Conservation (phyloP, 2,888 invertebrate species). For the Metacarcinus magister region DNA sequence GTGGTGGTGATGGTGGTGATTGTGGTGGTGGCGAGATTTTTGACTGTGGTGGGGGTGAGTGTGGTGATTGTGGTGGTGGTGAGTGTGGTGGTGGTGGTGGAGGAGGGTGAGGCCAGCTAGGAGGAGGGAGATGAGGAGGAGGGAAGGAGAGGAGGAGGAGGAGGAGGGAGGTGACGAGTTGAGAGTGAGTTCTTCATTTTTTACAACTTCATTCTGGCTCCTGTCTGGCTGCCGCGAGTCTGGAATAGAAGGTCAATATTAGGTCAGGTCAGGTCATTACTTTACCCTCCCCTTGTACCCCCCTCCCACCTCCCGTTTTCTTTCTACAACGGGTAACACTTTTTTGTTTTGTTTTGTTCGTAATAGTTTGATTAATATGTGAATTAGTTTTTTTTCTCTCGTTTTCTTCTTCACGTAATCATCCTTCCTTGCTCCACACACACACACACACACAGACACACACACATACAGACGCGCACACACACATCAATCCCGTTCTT, state of each 20-base stretch:
- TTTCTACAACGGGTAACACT: too few relatives aligned
- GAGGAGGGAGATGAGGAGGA: constrained; percentile 59
- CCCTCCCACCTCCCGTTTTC: too few relatives aligned
- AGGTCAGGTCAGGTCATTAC: neutral
- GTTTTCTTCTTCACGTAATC: too few relatives aligned
- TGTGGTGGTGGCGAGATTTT: neutral
- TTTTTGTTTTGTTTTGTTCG: too few relatives aligned
- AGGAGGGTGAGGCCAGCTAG: neutral
- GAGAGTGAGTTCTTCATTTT: constrained; percentile 75
- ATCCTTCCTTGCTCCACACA: too few relatives aligned
- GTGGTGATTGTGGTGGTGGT: neutral
- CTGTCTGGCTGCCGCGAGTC: constrained; percentile 75
- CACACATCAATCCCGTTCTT: too few relatives aligned
- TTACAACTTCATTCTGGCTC: constrained; percentile 77
- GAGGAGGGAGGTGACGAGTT: constrained; percentile 51
- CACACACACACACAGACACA: too few relatives aligned
- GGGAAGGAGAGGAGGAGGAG: constrained; percentile 18
- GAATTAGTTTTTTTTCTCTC: too few relatives aligned
- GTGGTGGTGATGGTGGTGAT: neutral
- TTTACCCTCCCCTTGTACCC: too few relatives aligned
- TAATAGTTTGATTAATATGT: too few relatives aligned
- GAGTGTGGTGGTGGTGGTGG: neutral
- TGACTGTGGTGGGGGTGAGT: constrained; percentile 22
- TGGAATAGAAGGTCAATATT: constrained; percentile 45
- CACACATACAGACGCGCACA: too few relatives aligned